Percentiles rank a stretch among this genome's conserved stretches.
Evolutionary conservation across 2,113 vertebrate genomes (phyloP).

Genomic region (Platichthys stellatus): DNA sequence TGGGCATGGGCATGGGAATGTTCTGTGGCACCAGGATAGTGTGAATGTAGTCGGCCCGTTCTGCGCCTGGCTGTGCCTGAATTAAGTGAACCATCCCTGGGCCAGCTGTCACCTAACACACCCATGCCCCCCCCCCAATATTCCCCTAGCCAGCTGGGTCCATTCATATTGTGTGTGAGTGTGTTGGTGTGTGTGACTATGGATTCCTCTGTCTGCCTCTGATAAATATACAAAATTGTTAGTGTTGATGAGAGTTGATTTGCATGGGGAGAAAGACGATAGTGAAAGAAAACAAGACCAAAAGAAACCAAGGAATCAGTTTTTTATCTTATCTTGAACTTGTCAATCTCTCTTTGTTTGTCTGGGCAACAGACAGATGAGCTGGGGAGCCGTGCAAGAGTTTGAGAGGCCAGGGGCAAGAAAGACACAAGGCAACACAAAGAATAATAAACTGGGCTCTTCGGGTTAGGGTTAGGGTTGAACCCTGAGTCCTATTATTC

Average conservation of each 20-base stretch:
- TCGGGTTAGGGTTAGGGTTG: too few relatives aligned
- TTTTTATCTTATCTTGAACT: neutral
- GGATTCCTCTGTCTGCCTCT: constrained; percentile 9
- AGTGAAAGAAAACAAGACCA: neutral
- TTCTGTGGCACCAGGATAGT: constrained; percentile 54
- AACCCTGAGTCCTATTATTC: neutral
- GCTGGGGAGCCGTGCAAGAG: neutral
- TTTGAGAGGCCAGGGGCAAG: neutral
- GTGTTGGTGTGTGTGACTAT: constrained; percentile 25
- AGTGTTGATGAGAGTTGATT: constrained; percentile 7
- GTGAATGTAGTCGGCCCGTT: constrained; percentile 55
- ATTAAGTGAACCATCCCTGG: constrained; percentile 66
- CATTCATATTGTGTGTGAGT: constrained; percentile 27
- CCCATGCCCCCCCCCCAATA: neutral
- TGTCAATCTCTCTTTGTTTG: neutral
- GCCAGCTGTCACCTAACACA: constrained; percentile 70
- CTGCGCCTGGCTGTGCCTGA: constrained; percentile 48
- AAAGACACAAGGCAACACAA: neutral
- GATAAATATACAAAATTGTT: constrained; percentile 25
- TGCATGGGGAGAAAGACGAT: neutral
- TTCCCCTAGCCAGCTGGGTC: constrained; percentile 56
- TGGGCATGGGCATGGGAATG: constrained; percentile 30
- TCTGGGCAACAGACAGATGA: neutral
- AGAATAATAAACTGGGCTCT: neutral
- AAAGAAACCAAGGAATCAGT: neutral